A percentile compares a stretch with the other conserved stretches of the same genome.
phyloP scores from a whole-genome alignment of 2,797 vertebrate genomes.

The Enteromius mattozi region DNA sequence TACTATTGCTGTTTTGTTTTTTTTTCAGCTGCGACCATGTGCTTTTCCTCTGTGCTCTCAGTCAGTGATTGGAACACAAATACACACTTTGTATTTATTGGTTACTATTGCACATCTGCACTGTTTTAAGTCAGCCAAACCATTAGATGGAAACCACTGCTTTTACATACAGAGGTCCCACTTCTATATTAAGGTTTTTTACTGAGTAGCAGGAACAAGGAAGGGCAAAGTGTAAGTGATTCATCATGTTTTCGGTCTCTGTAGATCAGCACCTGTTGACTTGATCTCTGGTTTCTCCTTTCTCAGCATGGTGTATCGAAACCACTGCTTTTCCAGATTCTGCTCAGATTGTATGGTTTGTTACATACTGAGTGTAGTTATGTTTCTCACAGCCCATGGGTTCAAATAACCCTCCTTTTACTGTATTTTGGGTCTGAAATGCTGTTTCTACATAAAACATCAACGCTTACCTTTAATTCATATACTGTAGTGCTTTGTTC shows the following conservation, averaged over 20 bases:
- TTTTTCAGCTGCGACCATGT: constrained; percentile 52
- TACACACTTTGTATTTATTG: neutral
- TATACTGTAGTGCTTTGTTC: neutral
- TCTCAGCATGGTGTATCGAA: neutral
- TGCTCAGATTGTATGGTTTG: neutral
- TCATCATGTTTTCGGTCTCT: neutral
- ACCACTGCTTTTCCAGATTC: neutral
- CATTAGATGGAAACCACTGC: constrained; percentile 8
- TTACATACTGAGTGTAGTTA: neutral
- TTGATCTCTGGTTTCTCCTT: constrained; percentile 7
- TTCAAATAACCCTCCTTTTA: constrained; percentile 5
- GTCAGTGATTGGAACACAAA: neutral
- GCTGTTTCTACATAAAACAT: constrained; percentile 5
- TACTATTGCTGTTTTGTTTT: constrained; percentile 32
- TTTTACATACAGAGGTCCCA: constrained; percentile 5
- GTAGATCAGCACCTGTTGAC: constrained; percentile 4
- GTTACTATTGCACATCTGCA: neutral
- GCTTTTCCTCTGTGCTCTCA: constrained; percentile 40
- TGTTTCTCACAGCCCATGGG: neutral
- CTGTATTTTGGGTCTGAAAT: neutral
- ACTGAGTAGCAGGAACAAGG: constrained; percentile 24
- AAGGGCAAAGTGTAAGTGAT: constrained; percentile 15
- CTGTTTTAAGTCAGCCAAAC: neutral
- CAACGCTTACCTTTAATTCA: neutral
- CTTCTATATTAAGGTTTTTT: constrained; percentile 32